Base-by-base conservation (phyloP, 1,140 invertebrate species). In the Grapholita molesta region DNA sequence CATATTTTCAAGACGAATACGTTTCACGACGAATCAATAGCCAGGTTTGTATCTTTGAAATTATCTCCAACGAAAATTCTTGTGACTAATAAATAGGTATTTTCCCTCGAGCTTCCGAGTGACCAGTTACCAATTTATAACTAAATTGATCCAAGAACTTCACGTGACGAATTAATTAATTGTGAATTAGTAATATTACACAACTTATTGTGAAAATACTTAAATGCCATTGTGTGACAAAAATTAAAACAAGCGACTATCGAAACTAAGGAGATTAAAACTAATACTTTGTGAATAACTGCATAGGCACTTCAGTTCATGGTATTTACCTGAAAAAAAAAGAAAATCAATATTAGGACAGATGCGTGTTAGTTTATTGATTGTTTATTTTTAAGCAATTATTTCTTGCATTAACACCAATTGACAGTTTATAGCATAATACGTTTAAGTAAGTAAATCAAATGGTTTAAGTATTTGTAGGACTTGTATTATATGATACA, bases 261-360 rank as follows among this genome's bases (percentile, higher is more conserved):
- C 3, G 24, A 15, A 61, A 32, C 55, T 61, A 61, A 61, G 42
- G 25, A 32, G 55, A 61, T 61, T 61, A 65, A 65, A 35, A 65
- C 33, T 65, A 65, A 65, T 65, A 65, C 64, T 65, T 65, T 65
- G 30, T 35, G 33, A 33, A 65, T 23, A 35, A 25, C 23, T 21
- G 18, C 55, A 25, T 30, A 61, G 55, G 55, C 55, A 57, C 8
- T 21, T 84, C 82, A 92, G 73, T 87, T 90, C 65, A 91, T 67
- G 8, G 91, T 92, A 73, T 92, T 92, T 21, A 92, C 83, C 91
- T 92, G 83, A 53, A 91, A 84, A 52, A 79, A 74, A 73, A 75
- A 76, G 70, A 69, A 66, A 71, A 52, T 30, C 67, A 42, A 52
- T 68, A 28, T 66, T 67, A 67, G 48, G 48, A 12, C n/a, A 35